phyloP scores from a whole-genome alignment of 2,888 invertebrate genomes.

The Acleris cristana region DNA sequence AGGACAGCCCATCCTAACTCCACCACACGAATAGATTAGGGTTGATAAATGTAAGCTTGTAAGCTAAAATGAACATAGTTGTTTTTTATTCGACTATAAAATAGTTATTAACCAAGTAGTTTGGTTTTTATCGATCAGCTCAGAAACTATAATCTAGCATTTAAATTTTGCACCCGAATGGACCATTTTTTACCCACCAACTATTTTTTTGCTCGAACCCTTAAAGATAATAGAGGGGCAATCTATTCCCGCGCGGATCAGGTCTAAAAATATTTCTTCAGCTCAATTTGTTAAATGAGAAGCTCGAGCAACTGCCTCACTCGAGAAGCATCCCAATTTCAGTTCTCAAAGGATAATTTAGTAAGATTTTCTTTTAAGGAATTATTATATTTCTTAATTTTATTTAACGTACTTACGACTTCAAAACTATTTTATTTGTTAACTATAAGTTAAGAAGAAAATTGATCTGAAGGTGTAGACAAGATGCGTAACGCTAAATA shows the following conservation, averaged over 20 bases:
- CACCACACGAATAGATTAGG: no score
- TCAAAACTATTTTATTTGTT: no score
- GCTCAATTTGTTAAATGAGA: constrained; percentile 32
- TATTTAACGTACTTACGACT: no score
- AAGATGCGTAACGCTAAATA: no score
- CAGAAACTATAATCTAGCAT: constrained; percentile 22
- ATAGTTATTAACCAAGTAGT: no score
- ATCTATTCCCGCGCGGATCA: constrained; percentile 28
- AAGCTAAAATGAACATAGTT: no score
- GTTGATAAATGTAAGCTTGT: no score
- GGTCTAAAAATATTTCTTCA: constrained; percentile 32
- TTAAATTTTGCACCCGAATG: constrained; percentile 25
- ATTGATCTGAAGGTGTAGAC: no score
- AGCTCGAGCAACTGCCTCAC: constrained; percentile 6
- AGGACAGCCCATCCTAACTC: no score
- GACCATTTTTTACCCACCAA: constrained; percentile 15
- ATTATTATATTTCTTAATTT: constrained; percentile 1
- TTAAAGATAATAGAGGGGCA: constrained; percentile 30
- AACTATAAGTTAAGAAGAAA: no score
- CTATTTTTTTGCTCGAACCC: constrained; percentile 21
- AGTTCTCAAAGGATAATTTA: background rate
- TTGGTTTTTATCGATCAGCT: background rate
- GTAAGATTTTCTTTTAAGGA: background rate
- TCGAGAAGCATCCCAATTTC: constrained; percentile 14
- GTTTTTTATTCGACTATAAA: no score